phyloP scores from a whole-genome alignment of 2,113 vertebrate species.

The Sorex araneus region DNA sequence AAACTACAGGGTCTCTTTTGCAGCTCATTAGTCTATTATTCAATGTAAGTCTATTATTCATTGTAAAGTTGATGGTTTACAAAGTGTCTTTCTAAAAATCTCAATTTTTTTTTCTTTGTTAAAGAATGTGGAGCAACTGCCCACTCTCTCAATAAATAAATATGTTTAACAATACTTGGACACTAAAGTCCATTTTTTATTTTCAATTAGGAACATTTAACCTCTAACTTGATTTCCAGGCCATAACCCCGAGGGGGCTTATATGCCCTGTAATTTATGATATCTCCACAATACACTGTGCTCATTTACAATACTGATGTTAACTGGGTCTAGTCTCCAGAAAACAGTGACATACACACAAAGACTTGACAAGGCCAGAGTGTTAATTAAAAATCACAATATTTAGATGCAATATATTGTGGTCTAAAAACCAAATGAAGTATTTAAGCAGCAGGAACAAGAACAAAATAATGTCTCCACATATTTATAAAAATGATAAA shows the following conservation, averaged over 20 bases:
- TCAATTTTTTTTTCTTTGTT: constrained; percentile 37
- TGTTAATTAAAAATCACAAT: not conserved
- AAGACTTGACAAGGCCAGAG: constrained; percentile 4
- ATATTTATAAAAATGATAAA: constrained; percentile 54
- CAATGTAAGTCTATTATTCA: not conserved
- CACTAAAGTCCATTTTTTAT: not conserved
- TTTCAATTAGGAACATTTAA: constrained; percentile 55
- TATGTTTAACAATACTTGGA: constrained; percentile 37
- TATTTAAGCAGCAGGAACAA: not conserved
- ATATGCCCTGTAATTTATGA: not conserved
- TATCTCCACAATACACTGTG: not conserved
- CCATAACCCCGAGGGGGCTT: not conserved
- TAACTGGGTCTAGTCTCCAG: not conserved
- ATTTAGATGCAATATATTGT: constrained; percentile 34
- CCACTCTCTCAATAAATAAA: not conserved
- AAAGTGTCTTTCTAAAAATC: constrained; percentile 58
- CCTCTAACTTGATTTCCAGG: not conserved
- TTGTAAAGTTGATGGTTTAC: not conserved
- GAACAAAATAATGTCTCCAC: constrained; percentile 38
- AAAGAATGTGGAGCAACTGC: constrained; percentile 24
- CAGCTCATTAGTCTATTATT: constrained; percentile 1
- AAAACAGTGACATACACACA: constrained; percentile 28
- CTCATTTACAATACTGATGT: constrained; percentile 14
- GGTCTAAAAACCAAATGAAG: constrained; percentile 7
- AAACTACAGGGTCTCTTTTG: not conserved